phyloP scores from a whole-genome alignment of 2,797 vertebrate genomes.

The Pantherophis alleghaniensis region DNA sequence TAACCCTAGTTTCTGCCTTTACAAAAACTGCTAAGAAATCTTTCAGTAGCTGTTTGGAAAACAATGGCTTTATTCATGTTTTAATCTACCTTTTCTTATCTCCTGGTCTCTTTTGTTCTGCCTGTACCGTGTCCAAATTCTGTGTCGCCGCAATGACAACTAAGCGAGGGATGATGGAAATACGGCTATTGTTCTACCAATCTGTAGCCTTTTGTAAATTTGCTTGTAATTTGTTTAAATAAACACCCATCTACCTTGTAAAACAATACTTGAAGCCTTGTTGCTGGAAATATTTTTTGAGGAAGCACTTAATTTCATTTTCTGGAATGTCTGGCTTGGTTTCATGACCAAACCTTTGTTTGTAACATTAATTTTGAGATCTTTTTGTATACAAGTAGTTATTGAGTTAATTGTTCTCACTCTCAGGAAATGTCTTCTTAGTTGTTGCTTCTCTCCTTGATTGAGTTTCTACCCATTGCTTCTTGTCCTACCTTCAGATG shows the following conservation, averaged over 20 bases:
- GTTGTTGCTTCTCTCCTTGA: not conserved
- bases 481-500: too few species aligned
- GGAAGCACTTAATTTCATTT: not conserved
- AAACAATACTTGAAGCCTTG: not conserved
- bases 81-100: not conserved
- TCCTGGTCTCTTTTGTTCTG: not conserved
- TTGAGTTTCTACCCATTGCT: too few species aligned
- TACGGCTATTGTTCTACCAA: not conserved
- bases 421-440: not conserved
- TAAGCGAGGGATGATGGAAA: not conserved
- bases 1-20: not conserved
- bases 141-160: not conserved
- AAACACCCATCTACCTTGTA: not conserved
- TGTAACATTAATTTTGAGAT: not conserved
- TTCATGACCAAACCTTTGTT: not conserved
- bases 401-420: too few species aligned
- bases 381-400: not conserved
- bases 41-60: not conserved
- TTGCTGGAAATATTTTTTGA: not conserved
- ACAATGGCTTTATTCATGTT: not conserved
- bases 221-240: not conserved
- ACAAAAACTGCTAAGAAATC: not conserved
- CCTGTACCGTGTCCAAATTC: not conserved
- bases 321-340: not conserved
- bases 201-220: not conserved